Evolutionary conservation across 1,140 invertebrate genomes (phyloP).

Genomic region (Drosophila takahashii): DNA sequence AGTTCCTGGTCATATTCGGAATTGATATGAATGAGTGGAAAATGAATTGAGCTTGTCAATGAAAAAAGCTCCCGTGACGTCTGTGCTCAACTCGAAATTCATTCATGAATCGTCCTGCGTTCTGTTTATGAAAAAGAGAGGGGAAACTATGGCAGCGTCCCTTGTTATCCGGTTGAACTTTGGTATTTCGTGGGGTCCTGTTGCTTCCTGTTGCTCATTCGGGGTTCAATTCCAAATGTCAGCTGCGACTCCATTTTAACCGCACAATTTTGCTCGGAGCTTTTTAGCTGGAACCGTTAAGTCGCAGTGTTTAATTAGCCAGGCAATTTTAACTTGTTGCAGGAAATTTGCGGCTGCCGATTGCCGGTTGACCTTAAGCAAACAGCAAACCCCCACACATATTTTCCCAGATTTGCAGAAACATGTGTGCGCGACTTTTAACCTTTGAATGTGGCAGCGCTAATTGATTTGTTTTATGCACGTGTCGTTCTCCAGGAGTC

Average conservation of each 20-base stretch:
- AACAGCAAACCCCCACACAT: neutral
- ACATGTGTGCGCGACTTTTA: conserved; percentile 16
- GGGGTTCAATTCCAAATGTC: conserved; percentile 37
- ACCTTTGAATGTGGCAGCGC: conserved; percentile 26
- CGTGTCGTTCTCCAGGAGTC: neutral
- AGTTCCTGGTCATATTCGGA: conserved; percentile 4
- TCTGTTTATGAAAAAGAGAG: neutral
- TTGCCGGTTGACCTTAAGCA: conserved; percentile 43
- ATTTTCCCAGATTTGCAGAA: conserved; percentile 1
- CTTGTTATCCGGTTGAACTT: conserved; percentile 47
- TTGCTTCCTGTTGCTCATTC: neutral
- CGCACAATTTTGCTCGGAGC: conserved; percentile 13
- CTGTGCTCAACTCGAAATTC: conserved; percentile 14
- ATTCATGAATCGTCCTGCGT: conserved; percentile 42
- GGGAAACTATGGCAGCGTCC: neutral
- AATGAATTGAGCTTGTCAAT: conserved; percentile 54
- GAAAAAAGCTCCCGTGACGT: conserved; percentile 70
- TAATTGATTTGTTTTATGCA: conserved; percentile 66
- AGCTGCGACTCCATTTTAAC: conserved; percentile 21
- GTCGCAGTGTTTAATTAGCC: conserved; percentile 31
- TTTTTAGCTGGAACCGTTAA: conserved; percentile 20
- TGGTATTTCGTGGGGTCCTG: conserved; percentile 41
- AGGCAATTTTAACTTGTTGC: conserved; percentile 34
- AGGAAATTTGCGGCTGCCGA: conserved; percentile 26
- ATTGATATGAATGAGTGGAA: conserved; percentile 55